Base-by-base conservation (phyloP, 2,113 vertebrate species). In the Mastomys coucha region DNA sequence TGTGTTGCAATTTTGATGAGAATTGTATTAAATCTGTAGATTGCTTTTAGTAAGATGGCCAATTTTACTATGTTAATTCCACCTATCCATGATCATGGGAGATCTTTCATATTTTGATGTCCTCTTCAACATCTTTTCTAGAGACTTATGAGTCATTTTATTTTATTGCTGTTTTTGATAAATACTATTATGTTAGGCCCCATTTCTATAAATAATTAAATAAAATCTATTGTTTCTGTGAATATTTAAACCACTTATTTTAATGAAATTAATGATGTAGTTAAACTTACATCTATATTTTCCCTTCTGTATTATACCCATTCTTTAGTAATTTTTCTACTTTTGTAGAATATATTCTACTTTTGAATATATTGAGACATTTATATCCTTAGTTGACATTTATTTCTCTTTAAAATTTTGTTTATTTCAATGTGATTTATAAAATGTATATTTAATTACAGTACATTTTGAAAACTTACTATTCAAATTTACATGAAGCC, bases 291-390 rank as follows among this genome's bases (percentile, higher is more conserved):
- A 89, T 73, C 49, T 69, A n/a, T 85, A 84, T 85, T 22, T 95
- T 95, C 8, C 69, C 58, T 69, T 53, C 20, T 80, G 6, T 86
- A 39, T 22, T 45, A 33, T 10, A 12, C 14, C 6, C 7, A 45
- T 75, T 88, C 7, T 85, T 91, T 88, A 17, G 73, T 73, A 6
- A 67, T 56, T 81, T 91, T 86, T 24, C 28, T 16, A 67, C 28
- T 85, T 92, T 70, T 26, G 7, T 93, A 19, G 65, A 67, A 13
- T 67, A 67, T 67, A 67, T 67, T 67, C 65, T 87, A 63, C 5
- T 88, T 94, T 95, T 65, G n/a, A 80, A 89, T 86, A 82, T 75
- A 53, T 76, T 45, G 19, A 78, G 12, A 67, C 75, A 93, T 91
- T 93, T 93, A 51, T 86, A 14, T 93, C 24, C 13, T 90, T 60